Evolutionary conservation across 2,888 invertebrate species (phyloP), one percentile per base, ranked within the genome.

Genomic region (Nematopogon swammerdamellus): DNA sequence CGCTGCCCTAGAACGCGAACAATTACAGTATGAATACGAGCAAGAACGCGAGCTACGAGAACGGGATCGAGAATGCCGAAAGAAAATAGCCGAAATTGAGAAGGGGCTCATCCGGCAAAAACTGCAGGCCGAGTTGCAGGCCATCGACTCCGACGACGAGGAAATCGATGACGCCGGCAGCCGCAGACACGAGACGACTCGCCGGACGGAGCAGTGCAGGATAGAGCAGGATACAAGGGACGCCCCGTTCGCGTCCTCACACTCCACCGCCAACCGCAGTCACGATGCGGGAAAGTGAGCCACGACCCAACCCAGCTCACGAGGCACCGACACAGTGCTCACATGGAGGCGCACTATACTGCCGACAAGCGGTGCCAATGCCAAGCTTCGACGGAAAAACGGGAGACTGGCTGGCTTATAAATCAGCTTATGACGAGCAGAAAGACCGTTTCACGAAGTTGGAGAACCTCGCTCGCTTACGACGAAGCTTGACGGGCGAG

Each of bases 251-350:
- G 25, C 45, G 47, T 8, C 44, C 48, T 19, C 50, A 42, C 16
- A 50, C 49, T 11, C 19, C 47, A 18, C 46, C 46, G 45, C 48
- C 48, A 6, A 11, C 36, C 36, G 45, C 45, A n/a, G 45, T 48
- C 18, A 29, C 48, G 11, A 29, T 36, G 30, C n/a, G 16, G 44
- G 19, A 44, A 17, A 3, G 14, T 17, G 16, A 18, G 19, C 8
- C 6, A 17, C 16, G 8, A 17, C 8, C 46, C 10, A 3, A 20
- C 19, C 17, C 46, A 3, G n/a, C 20, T 6, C 19, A 3, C 46
- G 25, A 10, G 8, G 19, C 46, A n/a, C 20, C 10, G 16, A 19
- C 19, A 2, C 11, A 36, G 11, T 8, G n/a, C 3, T 36, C 36
- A 14, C 8, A 8, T 11, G 44, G 10, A 6, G 44, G 18, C 44